A percentile compares a stretch with the other conserved stretches of the same genome.
Evolutionary conservation across 1,140 invertebrate species (phyloP).

Genomic region (Sminthurinus signatus): DNA sequence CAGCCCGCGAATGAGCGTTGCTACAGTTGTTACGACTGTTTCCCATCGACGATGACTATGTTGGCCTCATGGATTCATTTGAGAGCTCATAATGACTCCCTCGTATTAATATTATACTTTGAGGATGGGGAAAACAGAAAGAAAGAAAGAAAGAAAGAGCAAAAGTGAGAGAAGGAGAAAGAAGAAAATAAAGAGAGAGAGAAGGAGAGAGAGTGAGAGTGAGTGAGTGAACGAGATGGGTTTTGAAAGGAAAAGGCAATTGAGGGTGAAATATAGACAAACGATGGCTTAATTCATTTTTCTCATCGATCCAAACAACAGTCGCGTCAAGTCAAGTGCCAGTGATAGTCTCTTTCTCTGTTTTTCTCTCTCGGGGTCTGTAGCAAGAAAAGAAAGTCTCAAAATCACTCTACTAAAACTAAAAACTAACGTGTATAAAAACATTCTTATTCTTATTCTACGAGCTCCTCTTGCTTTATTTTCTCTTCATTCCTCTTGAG

Average conservation of each 20-base stretch:
- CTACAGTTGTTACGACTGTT: slow-evolving; percentile 40
- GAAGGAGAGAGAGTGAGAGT: slow-evolving; percentile 7
- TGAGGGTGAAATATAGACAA: slow-evolving; percentile 41
- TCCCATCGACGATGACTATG: slow-evolving; percentile 5
- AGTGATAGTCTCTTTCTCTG: slow-evolving; percentile 20
- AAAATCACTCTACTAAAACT: slow-evolving; percentile 22
- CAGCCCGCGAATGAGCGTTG: slow-evolving; percentile 40
- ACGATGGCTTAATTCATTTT: slow-evolving; percentile 43
- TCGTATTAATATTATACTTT: slow-evolving; percentile 39
- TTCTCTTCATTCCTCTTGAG: background rate
- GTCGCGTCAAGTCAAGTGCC: slow-evolving; percentile 26
- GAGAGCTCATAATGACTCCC: slow-evolving; percentile 42
- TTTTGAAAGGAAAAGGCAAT: slow-evolving; percentile 37
- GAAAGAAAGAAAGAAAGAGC: no score
- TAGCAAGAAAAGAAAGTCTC: no score
- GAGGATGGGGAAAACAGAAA: slow-evolving; percentile 17
- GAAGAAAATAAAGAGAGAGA: slow-evolving; percentile 7
- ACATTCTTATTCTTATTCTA: background rate
- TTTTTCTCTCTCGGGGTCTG: no score
- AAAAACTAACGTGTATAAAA: background rate
- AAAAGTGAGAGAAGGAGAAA: no score
- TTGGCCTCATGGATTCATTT: slow-evolving; percentile 42
- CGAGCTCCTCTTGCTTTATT: background rate
- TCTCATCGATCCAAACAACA: slow-evolving; percentile 29
- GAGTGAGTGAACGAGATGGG: slow-evolving; percentile 17